Percentiles rank a stretch among this genome's conserved stretches.
Conservation (phyloP, 2,888 invertebrate species). For the Heliconius ismenius region DNA sequence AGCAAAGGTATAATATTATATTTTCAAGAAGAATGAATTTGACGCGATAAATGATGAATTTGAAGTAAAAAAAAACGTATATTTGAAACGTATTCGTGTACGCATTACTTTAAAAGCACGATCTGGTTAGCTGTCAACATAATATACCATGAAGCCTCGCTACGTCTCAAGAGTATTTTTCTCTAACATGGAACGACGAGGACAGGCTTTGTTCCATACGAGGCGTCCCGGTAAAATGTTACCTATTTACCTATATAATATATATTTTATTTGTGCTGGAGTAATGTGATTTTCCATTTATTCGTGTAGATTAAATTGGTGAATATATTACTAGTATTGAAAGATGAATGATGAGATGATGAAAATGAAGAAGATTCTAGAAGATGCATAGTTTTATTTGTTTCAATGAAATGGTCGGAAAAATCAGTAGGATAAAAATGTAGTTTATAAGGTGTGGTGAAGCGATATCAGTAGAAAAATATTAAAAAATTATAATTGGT, state of each 20-base stretch:
- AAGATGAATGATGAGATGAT: too few species aligned
- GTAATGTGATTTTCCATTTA: not conserved
- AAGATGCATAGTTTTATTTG: too few species aligned
- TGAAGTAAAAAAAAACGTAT: not conserved
- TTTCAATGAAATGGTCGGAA: too few species aligned
- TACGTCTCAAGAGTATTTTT: conserved; percentile 39
- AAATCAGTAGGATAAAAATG: too few species aligned
- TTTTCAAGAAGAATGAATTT: too few species aligned
- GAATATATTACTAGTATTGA: not conserved
- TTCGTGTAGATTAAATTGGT: not conserved
- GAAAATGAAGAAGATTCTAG: too few species aligned
- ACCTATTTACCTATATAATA: not conserved
- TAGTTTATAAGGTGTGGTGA: too few species aligned
- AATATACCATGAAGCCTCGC: conserved; percentile 23
- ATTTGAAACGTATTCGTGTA: not conserved
- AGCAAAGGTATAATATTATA: too few species aligned
- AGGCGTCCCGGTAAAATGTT: conserved; percentile 18
- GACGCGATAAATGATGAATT: too few species aligned
- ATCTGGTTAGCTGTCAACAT: conserved; percentile 28
- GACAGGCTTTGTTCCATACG: conserved; percentile 40
- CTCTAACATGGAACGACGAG: conserved; percentile 42
- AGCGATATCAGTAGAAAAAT: too few species aligned
- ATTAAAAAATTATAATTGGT: too few species aligned
- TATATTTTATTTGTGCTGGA: not conserved
- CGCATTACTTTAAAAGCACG: conserved; percentile 20